Conservation (phyloP, 2,113 vertebrate species). For the Lasiurus borealis region DNA sequence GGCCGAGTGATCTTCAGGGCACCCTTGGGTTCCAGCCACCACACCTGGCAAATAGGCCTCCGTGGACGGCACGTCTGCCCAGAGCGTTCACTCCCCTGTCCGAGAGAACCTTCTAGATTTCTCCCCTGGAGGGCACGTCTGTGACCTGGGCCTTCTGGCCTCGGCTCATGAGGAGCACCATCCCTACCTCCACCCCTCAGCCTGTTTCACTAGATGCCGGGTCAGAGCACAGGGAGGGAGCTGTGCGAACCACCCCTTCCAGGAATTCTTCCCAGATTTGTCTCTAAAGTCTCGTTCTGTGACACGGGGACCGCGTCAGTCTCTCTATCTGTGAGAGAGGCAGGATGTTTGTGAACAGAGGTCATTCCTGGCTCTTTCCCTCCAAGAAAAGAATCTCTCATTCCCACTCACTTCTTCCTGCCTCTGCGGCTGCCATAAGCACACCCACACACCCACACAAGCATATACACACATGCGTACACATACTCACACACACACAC, state of each 20-base stretch:
- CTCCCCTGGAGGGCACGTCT: neutral
- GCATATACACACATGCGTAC: neutral
- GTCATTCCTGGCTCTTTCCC: conserved; percentile 78
- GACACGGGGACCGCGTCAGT: conserved; percentile 55
- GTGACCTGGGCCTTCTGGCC: neutral
- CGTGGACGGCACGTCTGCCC: neutral
- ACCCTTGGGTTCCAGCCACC: neutral
- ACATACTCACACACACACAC: too few relatives aligned
- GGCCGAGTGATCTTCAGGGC: neutral
- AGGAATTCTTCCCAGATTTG: conserved; percentile 75
- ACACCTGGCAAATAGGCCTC: fast-evolving
- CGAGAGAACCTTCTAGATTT: fast-evolving
- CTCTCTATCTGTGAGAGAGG: conserved; percentile 78
- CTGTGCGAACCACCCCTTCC: conserved; percentile 66
- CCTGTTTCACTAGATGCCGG: neutral
- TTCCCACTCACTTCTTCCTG: conserved; percentile 28
- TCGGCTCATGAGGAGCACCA: fast-evolving
- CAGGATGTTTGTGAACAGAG: conserved; percentile 82
- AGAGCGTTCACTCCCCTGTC: neutral
- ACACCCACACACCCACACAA: neutral
- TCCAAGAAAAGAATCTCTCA: neutral
- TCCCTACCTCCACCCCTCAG: too few relatives aligned
- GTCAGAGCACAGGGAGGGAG: neutral
- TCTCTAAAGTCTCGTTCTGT: conserved; percentile 64
- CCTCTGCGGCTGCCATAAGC: neutral